Evolutionary conservation across 1,140 invertebrate genomes (phyloP).

Genomic region (Cyclargus thomasi): DNA sequence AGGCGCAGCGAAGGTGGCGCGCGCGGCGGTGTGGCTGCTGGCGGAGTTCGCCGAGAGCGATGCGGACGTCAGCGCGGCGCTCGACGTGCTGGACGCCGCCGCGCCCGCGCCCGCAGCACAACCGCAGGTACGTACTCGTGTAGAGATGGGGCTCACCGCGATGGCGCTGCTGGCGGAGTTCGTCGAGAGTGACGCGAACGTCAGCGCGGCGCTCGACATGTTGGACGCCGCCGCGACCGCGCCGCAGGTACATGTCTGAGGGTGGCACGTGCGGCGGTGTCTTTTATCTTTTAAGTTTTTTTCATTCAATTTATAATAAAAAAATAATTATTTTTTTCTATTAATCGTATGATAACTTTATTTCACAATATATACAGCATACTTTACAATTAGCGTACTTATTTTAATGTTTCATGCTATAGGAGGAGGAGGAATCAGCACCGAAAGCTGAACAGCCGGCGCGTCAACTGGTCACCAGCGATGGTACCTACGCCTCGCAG

Average conservation of each 20-base stretch:
- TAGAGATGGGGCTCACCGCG: constrained; percentile 76
- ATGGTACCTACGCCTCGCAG: constrained; percentile 99
- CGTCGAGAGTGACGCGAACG: constrained; percentile 85
- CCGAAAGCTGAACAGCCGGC: constrained; percentile 35
- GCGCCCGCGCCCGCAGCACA: constrained; percentile 81
- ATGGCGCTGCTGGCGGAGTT: constrained; percentile 99
- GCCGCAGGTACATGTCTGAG: constrained; percentile 31
- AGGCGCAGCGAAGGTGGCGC: constrained; percentile 89
- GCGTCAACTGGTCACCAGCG: constrained; percentile 90
- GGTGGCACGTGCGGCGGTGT: too few species aligned
- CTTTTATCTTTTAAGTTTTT: too few species aligned
- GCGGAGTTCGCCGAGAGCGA: constrained; percentile 93
- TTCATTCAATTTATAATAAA: too few species aligned
- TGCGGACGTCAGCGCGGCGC: constrained; percentile 87
- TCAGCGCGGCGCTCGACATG: constrained; percentile 85
- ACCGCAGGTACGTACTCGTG: not conserved
- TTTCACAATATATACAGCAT: too few species aligned
- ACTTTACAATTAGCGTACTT: too few species aligned
- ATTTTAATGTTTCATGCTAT: constrained; percentile 17
- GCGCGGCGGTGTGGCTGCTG: constrained; percentile 97
- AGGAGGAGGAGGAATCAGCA: constrained; percentile 26
- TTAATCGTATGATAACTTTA: too few species aligned
- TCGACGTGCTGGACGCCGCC: constrained; percentile 84
- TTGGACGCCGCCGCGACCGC: constrained; percentile 88
- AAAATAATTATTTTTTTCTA: too few species aligned